A percentile compares a stretch with the other conserved stretches of the same genome.
Evolutionary conservation across 2,113 vertebrate species (phyloP).

Genomic region (Chionis minor): DNA sequence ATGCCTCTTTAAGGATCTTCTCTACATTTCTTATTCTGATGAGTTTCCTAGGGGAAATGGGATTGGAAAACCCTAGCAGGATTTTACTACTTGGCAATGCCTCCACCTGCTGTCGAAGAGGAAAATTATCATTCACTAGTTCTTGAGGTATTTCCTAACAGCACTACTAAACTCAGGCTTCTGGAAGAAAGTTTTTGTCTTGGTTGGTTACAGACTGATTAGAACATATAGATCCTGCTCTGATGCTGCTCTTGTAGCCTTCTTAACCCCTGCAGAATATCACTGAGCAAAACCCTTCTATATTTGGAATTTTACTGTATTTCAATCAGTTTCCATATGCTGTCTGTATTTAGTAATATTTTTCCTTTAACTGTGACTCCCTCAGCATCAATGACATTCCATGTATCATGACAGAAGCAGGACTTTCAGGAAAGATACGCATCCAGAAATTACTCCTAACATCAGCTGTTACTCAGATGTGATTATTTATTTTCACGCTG

Average conservation of each 20-base stretch:
- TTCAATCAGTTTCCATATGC: background rate
- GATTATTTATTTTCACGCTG: background rate
- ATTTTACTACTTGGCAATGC: constrained; percentile 3
- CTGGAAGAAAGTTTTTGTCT: background rate
- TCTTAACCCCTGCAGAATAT: background rate
- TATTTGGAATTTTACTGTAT: background rate
- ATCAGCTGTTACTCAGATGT: background rate
- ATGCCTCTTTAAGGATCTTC: background rate
- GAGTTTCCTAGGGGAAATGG: background rate
- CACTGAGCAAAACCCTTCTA: background rate
- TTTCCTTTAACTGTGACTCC: background rate
- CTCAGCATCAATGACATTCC: background rate
- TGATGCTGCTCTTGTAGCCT: background rate
- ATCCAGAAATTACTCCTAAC: background rate
- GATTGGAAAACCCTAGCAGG: background rate
- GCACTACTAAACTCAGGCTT: background rate
- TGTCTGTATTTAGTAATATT: background rate
- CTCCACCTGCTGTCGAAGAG: constrained; percentile 50
- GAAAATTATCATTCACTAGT: background rate
- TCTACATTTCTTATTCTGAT: background rate
- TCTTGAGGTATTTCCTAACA: background rate
- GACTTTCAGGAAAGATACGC: background rate
- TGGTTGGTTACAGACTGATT: background rate
- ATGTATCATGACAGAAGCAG: background rate
- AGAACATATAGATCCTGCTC: background rate